Conservation (phyloP, 2,888 invertebrate genomes). For the Hirtodrosophila histrioides region DNA sequence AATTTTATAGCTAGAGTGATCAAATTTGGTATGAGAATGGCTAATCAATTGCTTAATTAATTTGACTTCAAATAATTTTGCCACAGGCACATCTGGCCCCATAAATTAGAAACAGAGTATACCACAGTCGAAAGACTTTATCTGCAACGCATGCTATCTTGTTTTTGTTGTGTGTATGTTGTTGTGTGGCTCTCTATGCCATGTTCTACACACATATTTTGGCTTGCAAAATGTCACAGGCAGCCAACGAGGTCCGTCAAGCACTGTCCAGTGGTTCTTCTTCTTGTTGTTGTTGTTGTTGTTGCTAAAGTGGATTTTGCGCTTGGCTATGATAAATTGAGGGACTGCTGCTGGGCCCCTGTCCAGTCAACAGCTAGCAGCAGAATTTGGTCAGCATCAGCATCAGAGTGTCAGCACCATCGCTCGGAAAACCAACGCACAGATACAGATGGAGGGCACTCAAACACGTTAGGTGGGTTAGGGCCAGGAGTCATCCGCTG, state of each 20-base stretch:
- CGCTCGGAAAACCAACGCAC: slow-evolving; percentile 27
- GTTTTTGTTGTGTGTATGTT: slow-evolving; percentile 27
- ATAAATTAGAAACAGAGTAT: no score
- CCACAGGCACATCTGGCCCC: no score
- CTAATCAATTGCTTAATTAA: no score
- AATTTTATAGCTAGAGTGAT: no score
- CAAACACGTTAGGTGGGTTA: slow-evolving; percentile 22
- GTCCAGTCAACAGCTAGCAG: neutral
- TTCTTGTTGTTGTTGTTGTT: slow-evolving; percentile 18
- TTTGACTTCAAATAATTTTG: no score
- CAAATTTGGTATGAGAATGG: no score
- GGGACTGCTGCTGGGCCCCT: slow-evolving; percentile 35
- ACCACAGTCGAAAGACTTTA: no score
- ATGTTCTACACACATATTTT: slow-evolving; percentile 80
- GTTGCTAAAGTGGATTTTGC: slow-evolving; percentile 76
- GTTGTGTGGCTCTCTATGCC: slow-evolving; percentile 45
- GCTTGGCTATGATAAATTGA: slow-evolving; percentile 79
- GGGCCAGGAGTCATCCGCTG: slow-evolving; percentile 19
- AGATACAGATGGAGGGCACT: slow-evolving; percentile 10
- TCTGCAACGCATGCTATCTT: no score
- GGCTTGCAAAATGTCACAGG: slow-evolving; percentile 79
- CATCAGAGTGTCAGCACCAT: slow-evolving; percentile 27
- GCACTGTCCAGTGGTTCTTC: slow-evolving; percentile 36
- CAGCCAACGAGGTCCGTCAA: slow-evolving; percentile 68
- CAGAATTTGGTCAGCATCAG: slow-evolving; percentile 50